Conservation (phyloP, 2,797 vertebrate genomes). For the Picus viridis region DNA sequence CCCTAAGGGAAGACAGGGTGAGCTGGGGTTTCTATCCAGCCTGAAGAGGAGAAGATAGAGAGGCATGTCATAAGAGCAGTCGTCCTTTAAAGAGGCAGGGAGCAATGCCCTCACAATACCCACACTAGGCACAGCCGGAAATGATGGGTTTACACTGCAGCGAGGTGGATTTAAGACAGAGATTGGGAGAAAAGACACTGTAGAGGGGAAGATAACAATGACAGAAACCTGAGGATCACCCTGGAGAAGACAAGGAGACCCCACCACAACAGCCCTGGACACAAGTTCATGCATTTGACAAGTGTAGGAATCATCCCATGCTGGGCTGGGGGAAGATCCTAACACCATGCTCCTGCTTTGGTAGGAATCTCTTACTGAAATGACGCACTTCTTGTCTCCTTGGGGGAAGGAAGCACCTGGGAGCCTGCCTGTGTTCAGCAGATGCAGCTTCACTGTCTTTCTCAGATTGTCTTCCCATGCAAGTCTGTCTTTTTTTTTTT, state of each 20-base stretch:
- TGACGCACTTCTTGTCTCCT: neutral
- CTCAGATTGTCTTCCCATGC: neutral
- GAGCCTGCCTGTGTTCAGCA: neutral
- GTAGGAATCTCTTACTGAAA: neutral
- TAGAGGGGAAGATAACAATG: neutral
- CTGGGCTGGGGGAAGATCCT: neutral
- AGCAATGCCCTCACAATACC: neutral
- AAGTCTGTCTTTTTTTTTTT: neutral
- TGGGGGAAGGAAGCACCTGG: neutral
- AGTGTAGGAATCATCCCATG: fast-evolving
- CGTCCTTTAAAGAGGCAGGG: neutral
- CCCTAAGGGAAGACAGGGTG: neutral
- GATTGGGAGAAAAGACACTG: neutral
- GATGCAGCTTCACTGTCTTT: neutral
- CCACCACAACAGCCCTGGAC: neutral
- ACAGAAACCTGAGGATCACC: neutral
- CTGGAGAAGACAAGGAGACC: neutral
- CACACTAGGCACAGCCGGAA: neutral
- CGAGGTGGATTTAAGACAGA: neutral
- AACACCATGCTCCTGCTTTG: neutral
- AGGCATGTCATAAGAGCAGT: neutral
- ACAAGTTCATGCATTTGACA: neutral
- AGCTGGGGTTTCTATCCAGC: neutral
- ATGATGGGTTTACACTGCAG: neutral
- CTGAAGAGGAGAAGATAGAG: neutral